phyloP scores from a whole-genome alignment of 1,140 invertebrate genomes.

The Planococcus citri region DNA sequence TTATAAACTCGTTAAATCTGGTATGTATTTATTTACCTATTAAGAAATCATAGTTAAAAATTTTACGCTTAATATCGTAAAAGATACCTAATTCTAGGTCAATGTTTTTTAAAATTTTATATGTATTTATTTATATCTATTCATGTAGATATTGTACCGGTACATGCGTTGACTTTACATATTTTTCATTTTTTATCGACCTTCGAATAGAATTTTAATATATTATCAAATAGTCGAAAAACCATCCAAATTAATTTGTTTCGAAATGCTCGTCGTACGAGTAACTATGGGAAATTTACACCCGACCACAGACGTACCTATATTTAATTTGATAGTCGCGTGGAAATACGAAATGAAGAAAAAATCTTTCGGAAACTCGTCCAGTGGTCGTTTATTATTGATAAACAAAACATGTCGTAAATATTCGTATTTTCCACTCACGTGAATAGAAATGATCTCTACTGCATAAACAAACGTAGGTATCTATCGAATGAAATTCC shows the following conservation, averaged over 20 bases:
- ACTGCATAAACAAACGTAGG: background rate
- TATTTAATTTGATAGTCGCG: too few relatives aligned
- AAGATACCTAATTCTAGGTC: background rate
- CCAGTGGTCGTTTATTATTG: too few relatives aligned
- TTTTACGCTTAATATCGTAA: background rate
- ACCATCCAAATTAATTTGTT: background rate
- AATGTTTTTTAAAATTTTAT: background rate
- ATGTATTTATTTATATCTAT: too few relatives aligned
- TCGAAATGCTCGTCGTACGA: too few relatives aligned
- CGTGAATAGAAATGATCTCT: background rate
- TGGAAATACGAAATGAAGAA: too few relatives aligned
- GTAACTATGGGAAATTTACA: too few relatives aligned
- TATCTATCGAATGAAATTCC: background rate
- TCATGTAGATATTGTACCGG: too few relatives aligned
- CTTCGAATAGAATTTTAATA: background rate
- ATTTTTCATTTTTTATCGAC: background rate
- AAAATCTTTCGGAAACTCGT: too few relatives aligned
- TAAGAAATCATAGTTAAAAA: background rate
- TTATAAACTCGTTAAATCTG: background rate
- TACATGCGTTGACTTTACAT: background rate
- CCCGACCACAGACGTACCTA: too few relatives aligned
- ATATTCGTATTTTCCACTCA: too few relatives aligned
- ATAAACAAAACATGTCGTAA: too few relatives aligned
- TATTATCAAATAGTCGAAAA: background rate
- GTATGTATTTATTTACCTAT: background rate